Conservation (phyloP, 2,797 vertebrate species). For the Scleropages formosus region DNA sequence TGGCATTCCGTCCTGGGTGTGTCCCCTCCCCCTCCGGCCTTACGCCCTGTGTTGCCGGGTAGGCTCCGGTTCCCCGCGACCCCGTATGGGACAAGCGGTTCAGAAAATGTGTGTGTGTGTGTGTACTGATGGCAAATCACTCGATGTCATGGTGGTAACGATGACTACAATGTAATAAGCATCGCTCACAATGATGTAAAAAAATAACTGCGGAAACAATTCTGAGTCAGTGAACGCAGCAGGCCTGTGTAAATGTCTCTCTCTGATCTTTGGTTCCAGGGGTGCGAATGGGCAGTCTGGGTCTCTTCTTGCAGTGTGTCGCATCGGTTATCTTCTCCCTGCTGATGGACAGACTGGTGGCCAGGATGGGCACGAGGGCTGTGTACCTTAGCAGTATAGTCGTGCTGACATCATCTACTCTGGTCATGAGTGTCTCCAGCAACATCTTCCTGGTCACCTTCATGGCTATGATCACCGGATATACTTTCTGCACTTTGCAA, state of each 20-base stretch:
- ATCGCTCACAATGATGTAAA: no score
- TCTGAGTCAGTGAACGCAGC: not conserved
- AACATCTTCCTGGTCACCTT: slow-evolving; percentile 68
- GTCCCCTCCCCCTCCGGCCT: no score
- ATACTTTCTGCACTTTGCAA: slow-evolving; percentile 79
- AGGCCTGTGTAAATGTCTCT: no score
- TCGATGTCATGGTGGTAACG: no score
- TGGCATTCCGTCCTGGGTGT: no score
- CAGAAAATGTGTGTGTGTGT: no score
- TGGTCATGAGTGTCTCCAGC: slow-evolving; percentile 72
- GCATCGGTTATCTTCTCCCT: slow-evolving; percentile 77
- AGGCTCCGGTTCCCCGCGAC: no score
- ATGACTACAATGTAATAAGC: no score
- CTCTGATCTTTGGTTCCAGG: slow-evolving; percentile 57
- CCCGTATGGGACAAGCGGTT: no score
- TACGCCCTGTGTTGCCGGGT: no score
- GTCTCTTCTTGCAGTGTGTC: slow-evolving; percentile 82
- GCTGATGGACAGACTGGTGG: slow-evolving; percentile 77
- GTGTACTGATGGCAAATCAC: no score
- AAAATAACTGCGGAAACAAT: not conserved
- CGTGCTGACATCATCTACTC: slow-evolving; percentile 68
- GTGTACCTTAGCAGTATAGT: slow-evolving; percentile 76
- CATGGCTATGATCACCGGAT: slow-evolving; percentile 74
- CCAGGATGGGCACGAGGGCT: slow-evolving; percentile 63
- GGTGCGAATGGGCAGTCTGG: slow-evolving; percentile 81